Conservation (phyloP, 1,140 invertebrate genomes). For the Sitobion miscanthi region DNA sequence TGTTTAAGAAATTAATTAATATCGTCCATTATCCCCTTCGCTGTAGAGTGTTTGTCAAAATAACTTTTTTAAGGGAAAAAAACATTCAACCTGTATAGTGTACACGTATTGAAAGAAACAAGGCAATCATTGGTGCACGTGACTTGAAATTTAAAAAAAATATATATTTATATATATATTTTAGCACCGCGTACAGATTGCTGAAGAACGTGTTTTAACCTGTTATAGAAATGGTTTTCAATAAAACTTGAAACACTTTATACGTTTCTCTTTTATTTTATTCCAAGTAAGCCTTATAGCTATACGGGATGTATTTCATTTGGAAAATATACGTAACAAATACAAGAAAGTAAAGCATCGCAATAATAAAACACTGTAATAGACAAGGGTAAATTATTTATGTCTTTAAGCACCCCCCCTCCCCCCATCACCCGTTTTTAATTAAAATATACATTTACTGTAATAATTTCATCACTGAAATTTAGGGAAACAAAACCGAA, state of each 20-base stretch:
- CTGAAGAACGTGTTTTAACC: background rate
- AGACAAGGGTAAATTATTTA: background rate
- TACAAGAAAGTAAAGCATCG: background rate
- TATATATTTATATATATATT: background rate
- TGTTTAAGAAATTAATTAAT: background rate
- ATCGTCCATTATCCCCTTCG: background rate
- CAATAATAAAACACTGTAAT: background rate
- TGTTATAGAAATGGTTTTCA: constrained; percentile 32
- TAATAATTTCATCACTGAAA: background rate
- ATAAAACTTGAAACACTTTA: background rate
- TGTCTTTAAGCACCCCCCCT: background rate
- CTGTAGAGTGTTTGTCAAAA: background rate
- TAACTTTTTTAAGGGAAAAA: constrained; percentile 1
- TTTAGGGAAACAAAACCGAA: background rate
- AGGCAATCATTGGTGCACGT: background rate
- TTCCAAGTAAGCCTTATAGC: background rate
- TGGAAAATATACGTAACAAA: background rate
- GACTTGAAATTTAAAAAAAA: constrained; percentile 26
- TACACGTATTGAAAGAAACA: background rate
- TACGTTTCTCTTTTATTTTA: background rate
- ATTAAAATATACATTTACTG: background rate
- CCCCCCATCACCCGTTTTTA: background rate
- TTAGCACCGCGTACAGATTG: background rate
- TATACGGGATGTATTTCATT: background rate
- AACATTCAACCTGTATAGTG: background rate